Evolutionary conservation across 2,888 invertebrate species (phyloP).

Genomic region (Latrodectus elegans): DNA sequence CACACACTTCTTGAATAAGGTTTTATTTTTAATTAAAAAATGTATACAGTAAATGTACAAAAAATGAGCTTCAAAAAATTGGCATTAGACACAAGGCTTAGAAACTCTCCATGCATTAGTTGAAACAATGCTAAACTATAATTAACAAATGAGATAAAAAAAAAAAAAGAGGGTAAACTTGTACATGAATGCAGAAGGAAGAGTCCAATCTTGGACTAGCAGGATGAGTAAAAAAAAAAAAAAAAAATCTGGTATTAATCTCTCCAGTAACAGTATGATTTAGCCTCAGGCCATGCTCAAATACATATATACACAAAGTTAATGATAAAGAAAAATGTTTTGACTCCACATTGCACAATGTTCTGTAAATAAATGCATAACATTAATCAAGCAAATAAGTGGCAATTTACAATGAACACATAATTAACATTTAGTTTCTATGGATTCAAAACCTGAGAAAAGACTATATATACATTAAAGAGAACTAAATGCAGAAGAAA

Average conservation of each 20-base stretch:
- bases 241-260: constrained; percentile 11
- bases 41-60: constrained; percentile 69
- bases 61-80: constrained; percentile 67
- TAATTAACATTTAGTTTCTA: constrained; percentile 47
- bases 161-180: constrained; percentile 45
- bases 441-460: constrained; percentile 60
- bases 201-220: constrained; percentile 39
- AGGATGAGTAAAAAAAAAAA: constrained; percentile 5
- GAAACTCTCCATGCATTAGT: constrained; percentile 40
- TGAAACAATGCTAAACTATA: constrained; percentile 37
- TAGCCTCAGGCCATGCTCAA: constrained; percentile 21
- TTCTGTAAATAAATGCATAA: constrained; percentile 66
- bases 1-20: constrained; percentile 45
- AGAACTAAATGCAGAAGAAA: constrained; percentile 52
- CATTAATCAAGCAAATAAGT: constrained; percentile 40
- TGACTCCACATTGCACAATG: constrained; percentile 60
- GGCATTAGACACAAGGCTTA: constrained; percentile 52
- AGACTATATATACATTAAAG: constrained; percentile 42
- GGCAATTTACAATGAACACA: constrained; percentile 67
- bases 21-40: constrained; percentile 61
- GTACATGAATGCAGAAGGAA: constrained; percentile 30
- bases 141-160: constrained; percentile 40
- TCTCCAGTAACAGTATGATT: constrained; percentile 1
- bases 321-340: constrained; percentile 28
- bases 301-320: constrained; percentile 5